phyloP scores from a whole-genome alignment of 2,888 invertebrate species.

The Callinectes sapidus region DNA sequence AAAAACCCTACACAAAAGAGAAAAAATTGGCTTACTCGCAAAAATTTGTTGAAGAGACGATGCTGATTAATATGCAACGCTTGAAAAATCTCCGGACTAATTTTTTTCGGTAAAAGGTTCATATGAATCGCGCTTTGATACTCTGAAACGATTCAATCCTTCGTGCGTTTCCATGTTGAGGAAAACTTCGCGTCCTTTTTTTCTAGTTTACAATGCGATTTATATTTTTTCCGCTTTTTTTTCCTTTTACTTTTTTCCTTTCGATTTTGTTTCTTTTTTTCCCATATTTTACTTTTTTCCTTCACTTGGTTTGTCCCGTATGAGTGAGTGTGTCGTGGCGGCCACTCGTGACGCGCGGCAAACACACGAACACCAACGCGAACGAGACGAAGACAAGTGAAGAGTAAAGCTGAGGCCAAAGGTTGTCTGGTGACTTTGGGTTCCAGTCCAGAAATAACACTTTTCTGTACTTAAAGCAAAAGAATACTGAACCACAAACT shows the following conservation, averaged over 20 bases:
- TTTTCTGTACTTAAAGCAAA: not conserved
- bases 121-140: not conserved
- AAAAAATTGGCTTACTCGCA: not conserved
- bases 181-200: not conserved
- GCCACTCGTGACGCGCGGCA: not conserved
- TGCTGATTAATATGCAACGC: not conserved
- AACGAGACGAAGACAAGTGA: not conserved
- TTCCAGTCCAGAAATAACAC: not conserved
- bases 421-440: not conserved
- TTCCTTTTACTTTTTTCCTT: not conserved
- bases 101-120: not conserved
- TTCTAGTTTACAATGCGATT: not conserved
- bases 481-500: not conserved
- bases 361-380: not conserved
- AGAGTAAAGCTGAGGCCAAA: not conserved
- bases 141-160: not conserved
- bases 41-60: not conserved
- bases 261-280: not conserved
- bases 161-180: not conserved
- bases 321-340: constrained; percentile 9
- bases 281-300: not conserved
- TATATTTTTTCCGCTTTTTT: not conserved
- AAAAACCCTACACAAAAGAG: not conserved
- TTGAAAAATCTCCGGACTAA: not conserved
- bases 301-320: not conserved